phyloP scores from a whole-genome alignment of 2,113 vertebrate species.

The Willisornis vidua region DNA sequence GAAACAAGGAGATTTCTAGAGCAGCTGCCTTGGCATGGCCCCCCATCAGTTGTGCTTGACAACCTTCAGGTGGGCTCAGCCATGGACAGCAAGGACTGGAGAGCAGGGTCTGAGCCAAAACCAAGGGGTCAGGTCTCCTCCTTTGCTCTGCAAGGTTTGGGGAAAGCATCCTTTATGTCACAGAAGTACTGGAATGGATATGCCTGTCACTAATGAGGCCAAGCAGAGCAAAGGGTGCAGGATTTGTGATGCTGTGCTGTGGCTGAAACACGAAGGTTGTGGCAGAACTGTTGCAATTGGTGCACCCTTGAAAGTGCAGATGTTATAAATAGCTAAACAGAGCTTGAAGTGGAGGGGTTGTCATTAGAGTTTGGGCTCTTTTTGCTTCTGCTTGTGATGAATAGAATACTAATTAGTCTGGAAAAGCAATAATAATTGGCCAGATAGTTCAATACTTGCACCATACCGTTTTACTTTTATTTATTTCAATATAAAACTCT shows the following conservation, averaged over 20 bases:
- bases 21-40: neutral
- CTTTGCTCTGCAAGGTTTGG: neutral
- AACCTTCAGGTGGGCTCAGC: neutral
- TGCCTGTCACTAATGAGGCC: neutral
- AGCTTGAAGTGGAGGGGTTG: neutral
- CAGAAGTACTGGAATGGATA: neutral
- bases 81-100: neutral
- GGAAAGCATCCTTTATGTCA: neutral
- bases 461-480: neutral
- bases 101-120: neutral
- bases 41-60: neutral
- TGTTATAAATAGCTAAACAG: neutral
- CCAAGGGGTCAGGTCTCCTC: neutral
- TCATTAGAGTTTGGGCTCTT: neutral
- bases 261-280: rapidly evolving
- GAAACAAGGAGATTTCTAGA: neutral
- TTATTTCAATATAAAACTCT: neutral
- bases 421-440: neutral
- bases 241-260: neutral
- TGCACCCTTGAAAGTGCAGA: neutral
- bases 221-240: neutral
- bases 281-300: neutral
- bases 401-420: neutral
- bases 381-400: neutral
- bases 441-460: neutral